A percentile compares a stretch with the other conserved stretches of the same genome.
Conservation (phyloP, 2,888 invertebrate genomes). For the Pandemis heparana region DNA sequence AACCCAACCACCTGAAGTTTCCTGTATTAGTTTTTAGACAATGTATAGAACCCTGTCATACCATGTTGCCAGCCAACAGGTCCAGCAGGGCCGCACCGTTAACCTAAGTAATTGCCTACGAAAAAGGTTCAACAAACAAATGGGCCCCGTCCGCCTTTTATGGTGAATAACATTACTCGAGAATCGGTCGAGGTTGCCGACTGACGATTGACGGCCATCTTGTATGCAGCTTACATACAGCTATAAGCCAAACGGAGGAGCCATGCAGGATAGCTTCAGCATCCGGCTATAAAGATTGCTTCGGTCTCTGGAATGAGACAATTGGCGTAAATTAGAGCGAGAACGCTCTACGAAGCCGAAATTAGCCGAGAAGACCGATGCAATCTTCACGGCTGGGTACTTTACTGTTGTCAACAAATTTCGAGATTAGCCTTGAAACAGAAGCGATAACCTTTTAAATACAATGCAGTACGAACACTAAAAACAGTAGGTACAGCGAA, state of each 20-base stretch:
- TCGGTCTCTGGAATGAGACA: no score
- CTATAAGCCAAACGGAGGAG: neutral
- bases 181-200: constrained; percentile 43
- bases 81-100: constrained; percentile 34
- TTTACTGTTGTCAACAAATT: no score
- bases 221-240: neutral
- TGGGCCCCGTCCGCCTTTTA: constrained; percentile 53
- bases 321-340: no score
- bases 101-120: constrained; percentile 55
- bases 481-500: no score
- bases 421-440: no score
- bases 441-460: no score
- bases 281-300: no score
- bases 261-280: no score
- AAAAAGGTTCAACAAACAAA: constrained; percentile 62
- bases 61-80: neutral
- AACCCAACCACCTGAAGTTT: neutral
- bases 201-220: constrained; percentile 34
- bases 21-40: neutral
- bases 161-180: constrained; percentile 56
- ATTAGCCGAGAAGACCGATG: no score
- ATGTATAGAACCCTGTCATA: neutral
- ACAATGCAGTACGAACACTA: no score
- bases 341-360: no score
- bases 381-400: no score